phyloP scores from a whole-genome alignment of 2,113 vertebrate species.

The Columbina picui region DNA sequence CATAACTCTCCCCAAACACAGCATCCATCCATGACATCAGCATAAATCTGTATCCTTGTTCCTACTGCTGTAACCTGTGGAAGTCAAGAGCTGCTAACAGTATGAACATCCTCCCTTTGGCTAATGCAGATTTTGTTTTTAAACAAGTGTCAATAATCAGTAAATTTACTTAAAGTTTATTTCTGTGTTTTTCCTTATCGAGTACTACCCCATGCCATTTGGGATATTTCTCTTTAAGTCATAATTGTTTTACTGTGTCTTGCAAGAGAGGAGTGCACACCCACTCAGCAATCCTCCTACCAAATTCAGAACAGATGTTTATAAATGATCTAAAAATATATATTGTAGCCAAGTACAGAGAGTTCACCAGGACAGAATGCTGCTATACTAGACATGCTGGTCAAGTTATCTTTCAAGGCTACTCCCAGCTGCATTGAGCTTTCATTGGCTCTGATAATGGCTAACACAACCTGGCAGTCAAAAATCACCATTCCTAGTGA shows the following conservation, averaged over 20 bases:
- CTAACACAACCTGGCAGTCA: neutral
- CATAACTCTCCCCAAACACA: neutral
- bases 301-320: constrained; percentile 63
- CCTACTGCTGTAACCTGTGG: neutral
- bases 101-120: neutral
- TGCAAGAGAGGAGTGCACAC: neutral
- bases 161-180: neutral
- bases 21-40: neutral
- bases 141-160: neutral
- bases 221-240: neutral
- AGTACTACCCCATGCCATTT: neutral
- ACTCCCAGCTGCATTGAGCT: neutral
- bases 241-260: neutral
- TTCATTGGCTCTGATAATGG: neutral
- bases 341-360: constrained; percentile 42
- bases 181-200: neutral
- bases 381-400: neutral
- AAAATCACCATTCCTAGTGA: neutral
- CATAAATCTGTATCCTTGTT: neutral
- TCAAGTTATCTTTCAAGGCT: neutral
- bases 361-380: constrained; percentile 1
- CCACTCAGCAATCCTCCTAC: neutral
- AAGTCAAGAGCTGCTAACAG: neutral
- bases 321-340: constrained; percentile 18
- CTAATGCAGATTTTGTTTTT: neutral